These are phyloP conservation scores for Nasonovia ribisnigri DNA, from an alignment of 2,888 invertebrate genomes.

Conservation along the genomic window DNA sequence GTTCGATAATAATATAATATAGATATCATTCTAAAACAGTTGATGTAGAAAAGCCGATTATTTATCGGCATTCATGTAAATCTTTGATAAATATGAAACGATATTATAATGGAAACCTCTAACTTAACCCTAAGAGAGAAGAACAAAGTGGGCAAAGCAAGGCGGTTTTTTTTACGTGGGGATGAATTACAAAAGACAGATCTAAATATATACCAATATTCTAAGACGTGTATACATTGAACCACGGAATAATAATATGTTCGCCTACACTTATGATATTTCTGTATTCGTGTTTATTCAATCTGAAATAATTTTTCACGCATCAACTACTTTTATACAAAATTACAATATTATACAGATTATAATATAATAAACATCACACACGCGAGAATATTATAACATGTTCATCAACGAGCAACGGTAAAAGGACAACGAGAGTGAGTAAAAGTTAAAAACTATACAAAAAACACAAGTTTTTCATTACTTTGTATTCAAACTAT, in stretches of 20 bases:
- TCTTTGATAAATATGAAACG: not conserved
- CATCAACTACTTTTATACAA: not conserved
- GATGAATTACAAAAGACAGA: not conserved
- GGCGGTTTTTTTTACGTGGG: not conserved
- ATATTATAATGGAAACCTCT: constrained; percentile 3
- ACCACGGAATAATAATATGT: not conserved
- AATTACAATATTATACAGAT: not conserved
- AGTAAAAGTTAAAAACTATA: not conserved
- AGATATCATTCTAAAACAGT: not conserved
- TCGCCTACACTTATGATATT: constrained; percentile 3
- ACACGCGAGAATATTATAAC: not conserved
- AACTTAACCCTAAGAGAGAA: no score
- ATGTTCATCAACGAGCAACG: not conserved
- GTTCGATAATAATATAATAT: not conserved
- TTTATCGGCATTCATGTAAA: not conserved
- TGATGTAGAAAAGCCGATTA: not conserved
- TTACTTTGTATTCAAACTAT: not conserved
- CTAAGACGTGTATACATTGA: not conserved
- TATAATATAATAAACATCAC: not conserved
- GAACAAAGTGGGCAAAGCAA: not conserved
- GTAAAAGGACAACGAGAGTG: not conserved
- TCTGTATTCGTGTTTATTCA: not conserved
- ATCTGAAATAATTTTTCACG: constrained; percentile 2
- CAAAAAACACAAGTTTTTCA: not conserved
- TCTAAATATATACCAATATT: not conserved